Evolutionary conservation across 2,113 vertebrate genomes (phyloP).

Genomic region (Piaya cayana): DNA sequence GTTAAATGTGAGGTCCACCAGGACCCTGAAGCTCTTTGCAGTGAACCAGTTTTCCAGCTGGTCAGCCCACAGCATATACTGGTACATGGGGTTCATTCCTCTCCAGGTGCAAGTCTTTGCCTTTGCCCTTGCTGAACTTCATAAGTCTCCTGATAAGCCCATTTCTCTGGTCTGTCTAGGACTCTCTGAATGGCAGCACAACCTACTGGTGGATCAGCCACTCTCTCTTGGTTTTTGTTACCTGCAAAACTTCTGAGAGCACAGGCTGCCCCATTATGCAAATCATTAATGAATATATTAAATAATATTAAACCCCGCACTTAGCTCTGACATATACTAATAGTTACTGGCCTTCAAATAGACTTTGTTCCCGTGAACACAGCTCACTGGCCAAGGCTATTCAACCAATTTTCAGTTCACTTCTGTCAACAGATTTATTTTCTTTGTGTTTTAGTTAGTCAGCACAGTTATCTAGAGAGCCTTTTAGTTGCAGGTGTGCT

Average conservation of each 20-base stretch:
- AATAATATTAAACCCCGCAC: neutral
- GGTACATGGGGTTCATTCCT: neutral
- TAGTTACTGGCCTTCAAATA: neutral
- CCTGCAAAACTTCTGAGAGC: neutral
- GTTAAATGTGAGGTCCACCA: neutral
- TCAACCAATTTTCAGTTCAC: neutral
- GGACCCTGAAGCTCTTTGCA: accelerated
- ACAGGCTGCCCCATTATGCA: neutral
- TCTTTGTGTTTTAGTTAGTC: neutral
- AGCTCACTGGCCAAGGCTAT: neutral
- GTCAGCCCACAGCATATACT: neutral
- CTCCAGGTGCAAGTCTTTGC: neutral
- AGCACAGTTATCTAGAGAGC: neutral
- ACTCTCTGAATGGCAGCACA: neutral
- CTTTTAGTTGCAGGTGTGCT: neutral
- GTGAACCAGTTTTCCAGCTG: neutral
- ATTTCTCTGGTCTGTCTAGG: neutral
- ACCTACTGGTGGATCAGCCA: neutral
- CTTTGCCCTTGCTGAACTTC: neutral
- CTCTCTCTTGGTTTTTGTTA: neutral
- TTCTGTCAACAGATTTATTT: neutral
- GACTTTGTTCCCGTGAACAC: neutral
- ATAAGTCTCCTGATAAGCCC: neutral
- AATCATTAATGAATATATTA: neutral
- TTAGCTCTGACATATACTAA: neutral